Percentiles rank a stretch among this genome's conserved stretches.
These are phyloP conservation scores for Gallinago paraguaiae DNA, from an alignment of 2,113 vertebrate species.

Conservation along the genomic window DNA sequence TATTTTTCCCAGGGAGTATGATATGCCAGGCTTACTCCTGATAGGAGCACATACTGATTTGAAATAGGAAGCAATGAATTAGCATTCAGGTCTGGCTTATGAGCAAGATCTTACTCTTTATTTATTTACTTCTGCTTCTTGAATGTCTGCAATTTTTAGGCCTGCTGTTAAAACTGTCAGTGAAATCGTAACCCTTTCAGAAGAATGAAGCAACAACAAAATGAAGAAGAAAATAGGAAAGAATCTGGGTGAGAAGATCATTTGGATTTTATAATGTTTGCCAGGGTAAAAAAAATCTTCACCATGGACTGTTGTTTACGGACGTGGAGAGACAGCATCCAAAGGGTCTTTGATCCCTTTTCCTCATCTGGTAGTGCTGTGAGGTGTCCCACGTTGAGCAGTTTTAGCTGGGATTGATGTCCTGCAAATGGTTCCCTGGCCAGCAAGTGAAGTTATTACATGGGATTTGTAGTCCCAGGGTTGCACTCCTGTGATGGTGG, in stretches of 20 bases:
- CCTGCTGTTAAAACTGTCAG: background rate
- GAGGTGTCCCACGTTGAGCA: background rate
- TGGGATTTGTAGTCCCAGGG: background rate
- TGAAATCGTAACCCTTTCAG: background rate
- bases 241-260: background rate
- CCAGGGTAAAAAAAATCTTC: background rate
- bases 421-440: background rate
- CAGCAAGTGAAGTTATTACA: background rate
- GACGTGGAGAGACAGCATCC: background rate
- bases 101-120: background rate
- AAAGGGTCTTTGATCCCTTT: background rate
- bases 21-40: background rate
- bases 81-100: background rate
- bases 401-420: background rate
- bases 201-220: background rate
- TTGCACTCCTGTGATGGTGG: background rate
- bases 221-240: background rate
- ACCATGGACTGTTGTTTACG: accelerated
- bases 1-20: background rate
- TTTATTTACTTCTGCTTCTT: background rate
- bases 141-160: background rate
- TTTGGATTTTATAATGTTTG: background rate
- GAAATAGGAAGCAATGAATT: slow-evolving; percentile 23
- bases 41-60: background rate
- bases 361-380: background rate